A percentile compares a stretch with the other conserved stretches of the same genome.
phyloP scores from a whole-genome alignment of 2,797 vertebrate genomes.

The Hoplostethus atlanticus region DNA sequence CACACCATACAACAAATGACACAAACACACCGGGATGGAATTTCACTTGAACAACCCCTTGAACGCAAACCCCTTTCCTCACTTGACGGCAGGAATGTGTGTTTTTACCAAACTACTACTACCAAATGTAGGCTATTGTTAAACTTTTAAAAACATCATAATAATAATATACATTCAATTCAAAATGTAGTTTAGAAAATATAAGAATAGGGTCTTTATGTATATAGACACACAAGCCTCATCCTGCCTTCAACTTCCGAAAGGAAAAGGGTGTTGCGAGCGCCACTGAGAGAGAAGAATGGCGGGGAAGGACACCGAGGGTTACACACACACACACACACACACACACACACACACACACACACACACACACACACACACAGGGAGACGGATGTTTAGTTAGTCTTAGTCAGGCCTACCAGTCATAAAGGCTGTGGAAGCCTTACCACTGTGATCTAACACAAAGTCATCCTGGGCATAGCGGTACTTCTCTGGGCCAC shows the following conservation, averaged over 20 bases:
- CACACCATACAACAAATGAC: conserved; percentile 13
- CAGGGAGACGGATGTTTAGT: conserved; percentile 51
- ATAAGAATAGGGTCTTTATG: not conserved
- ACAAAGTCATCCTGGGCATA: conserved; percentile 98
- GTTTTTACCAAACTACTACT: no score
- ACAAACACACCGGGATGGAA: conserved; percentile 7
- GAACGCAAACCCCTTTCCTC: conserved; percentile 15
- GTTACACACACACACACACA: conserved; percentile 9
- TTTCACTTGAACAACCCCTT: not conserved
- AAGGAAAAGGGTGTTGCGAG: conserved; percentile 39
- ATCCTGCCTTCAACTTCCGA: conserved; percentile 33
- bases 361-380: conserved; percentile 24
- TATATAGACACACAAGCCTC: conserved; percentile 4
- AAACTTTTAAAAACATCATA: not conserved
- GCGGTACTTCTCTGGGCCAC: conserved; percentile 95
- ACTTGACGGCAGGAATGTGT: conserved; percentile 17
- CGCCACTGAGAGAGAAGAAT: conserved; percentile 16
- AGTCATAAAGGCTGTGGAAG: conserved; percentile 81
- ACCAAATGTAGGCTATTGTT: not conserved
- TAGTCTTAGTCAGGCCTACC: conserved; percentile 80
- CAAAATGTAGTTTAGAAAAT: not conserved
- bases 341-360: conserved; percentile 12
- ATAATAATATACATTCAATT: not conserved
- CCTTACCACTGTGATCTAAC: conserved; percentile 97
- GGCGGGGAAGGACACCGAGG: conserved; percentile 11